Evolutionary conservation across 2,797 vertebrate genomes (phyloP), one percentile per base, ranked within the genome.

Genomic region (Callimico goeldii): DNA sequence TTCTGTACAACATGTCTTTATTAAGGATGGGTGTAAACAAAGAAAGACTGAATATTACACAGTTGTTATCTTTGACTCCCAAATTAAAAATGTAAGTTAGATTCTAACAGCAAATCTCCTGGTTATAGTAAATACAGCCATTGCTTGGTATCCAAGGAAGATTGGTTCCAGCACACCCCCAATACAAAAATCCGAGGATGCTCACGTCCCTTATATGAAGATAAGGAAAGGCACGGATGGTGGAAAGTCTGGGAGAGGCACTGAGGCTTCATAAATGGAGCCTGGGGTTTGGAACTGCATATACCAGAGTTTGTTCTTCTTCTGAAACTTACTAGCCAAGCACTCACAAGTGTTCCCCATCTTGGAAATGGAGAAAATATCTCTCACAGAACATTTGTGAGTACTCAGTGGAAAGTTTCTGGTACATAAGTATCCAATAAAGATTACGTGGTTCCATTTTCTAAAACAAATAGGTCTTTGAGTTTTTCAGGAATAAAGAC

Each of bases 401-500:
- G 7, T 89, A 52, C 19, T 82, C 9, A 7, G 0, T 87, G 43
- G 76, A 41, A 91, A 52, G 26, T n/a, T 52, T 61, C 14, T 39
- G 43, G 7, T n/a, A 73, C 1, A 4, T 17, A 73, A 52, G 36
- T 80, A 46, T 7, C 83, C 39, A 50, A 57, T 73, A 90, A 75
- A n/a, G 55, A 20, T 58, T 36, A 55, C 19, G 26, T 24, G 85
- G 90, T 67, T 41, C 26, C 19, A 76, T 91, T 95, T 96, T 90
- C 36, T 96, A 24, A 88, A 77, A 90, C 14, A 24, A 33, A 8
- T 67, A 24, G 1, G 0, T 58, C 52, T 81, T 88, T 90, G 10
- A 43, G 5, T 73, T 57, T 86, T 64, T 89, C 7, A 28, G 13
- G 7, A 95, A 46, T 0, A 39, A 77, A 55, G 43, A n/a, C 30